A percentile compares a stretch with the other conserved stretches of the same genome.
Conservation (phyloP, 2,797 vertebrate genomes). For the Agapornis canus region DNA sequence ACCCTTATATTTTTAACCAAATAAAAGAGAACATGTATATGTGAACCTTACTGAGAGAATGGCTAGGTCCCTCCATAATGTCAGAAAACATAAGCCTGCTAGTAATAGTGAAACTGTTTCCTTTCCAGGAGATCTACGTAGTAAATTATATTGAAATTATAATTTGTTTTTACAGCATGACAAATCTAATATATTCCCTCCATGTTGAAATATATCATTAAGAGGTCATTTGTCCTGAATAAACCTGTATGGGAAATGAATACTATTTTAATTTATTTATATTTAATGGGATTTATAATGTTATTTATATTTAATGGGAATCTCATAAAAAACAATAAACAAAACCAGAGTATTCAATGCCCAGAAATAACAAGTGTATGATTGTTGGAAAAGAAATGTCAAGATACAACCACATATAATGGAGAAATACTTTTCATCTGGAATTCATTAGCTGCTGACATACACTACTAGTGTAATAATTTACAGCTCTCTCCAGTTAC, state of each 20-base stretch:
- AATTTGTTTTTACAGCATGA: slow-evolving; percentile 18
- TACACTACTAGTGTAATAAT: neutral
- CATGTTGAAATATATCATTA: neutral
- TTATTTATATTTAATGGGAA: no score
- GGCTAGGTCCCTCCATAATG: neutral
- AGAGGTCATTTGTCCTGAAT: neutral
- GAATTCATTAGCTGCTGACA: slow-evolving; percentile 55
- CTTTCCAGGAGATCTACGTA: neutral
- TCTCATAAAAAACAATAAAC: neutral
- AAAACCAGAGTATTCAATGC: neutral
- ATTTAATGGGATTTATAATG: no score
- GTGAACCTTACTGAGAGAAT: neutral
- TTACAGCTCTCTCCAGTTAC: slow-evolving; percentile 38
- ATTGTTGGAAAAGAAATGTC: slow-evolving; percentile 16
- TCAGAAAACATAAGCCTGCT: neutral
- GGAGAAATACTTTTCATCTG: slow-evolving; percentile 45
- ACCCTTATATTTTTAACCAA: neutral
- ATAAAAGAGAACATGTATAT: neutral
- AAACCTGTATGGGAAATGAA: slow-evolving; percentile 5
- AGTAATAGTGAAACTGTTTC: neutral
- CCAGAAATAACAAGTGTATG: neutral
- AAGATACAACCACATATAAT: neutral
- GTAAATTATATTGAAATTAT: neutral
- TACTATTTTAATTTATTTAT: slow-evolving; percentile 26
- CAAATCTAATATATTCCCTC: neutral